Base-by-base conservation (phyloP, 2,113 vertebrate species). In the Numenius arquata region DNA sequence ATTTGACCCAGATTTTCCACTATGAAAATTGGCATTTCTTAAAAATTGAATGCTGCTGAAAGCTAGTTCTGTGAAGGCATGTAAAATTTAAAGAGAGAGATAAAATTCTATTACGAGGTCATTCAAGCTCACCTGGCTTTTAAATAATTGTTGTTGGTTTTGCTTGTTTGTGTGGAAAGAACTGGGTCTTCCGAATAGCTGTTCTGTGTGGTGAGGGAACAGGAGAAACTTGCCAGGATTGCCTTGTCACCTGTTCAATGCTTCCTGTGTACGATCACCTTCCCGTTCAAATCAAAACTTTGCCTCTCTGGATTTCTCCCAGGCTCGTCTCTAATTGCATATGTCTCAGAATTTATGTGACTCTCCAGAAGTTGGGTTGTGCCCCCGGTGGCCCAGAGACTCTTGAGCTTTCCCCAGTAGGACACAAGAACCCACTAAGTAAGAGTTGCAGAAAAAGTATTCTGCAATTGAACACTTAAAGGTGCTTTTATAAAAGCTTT, bases 301-400 rank as follows among this genome's bases (percentile, higher is more conserved):
- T 58, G 22, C 11, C 48, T 86, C n/a, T 82, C 65, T 41, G 43
- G 48, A 9, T 85, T 65, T 38, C 36, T 85, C 19, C 53, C 48
- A n/a, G 62, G 25, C 40, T 91, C 34, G 29, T 68, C 11, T 76
- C 27, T 71, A 22, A 53, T 27, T 48, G 36, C 0, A 0, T 29
- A 5, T 21, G 4, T 52, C 4, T 75, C 27, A 29, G 16, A 7
- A 78, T 34, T 58, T 9, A 30, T 0, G 0, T 27, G 47, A 52
- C 1, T 10, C 56, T 14, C 13, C 9, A 0, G 3, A 13, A 50
- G 40, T 3, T 88, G 21, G 11, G 88, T 70, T 88, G 66, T 92
- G 77, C 34, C 58, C 58, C 21, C 68, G n/a, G 19, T 78, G 61
- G 47, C 65, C 43, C 52, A 71, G 30, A 62, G 30, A 8, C 50